phyloP scores from a whole-genome alignment of 1,140 invertebrate species.

The Aporrectodea caliginosa region DNA sequence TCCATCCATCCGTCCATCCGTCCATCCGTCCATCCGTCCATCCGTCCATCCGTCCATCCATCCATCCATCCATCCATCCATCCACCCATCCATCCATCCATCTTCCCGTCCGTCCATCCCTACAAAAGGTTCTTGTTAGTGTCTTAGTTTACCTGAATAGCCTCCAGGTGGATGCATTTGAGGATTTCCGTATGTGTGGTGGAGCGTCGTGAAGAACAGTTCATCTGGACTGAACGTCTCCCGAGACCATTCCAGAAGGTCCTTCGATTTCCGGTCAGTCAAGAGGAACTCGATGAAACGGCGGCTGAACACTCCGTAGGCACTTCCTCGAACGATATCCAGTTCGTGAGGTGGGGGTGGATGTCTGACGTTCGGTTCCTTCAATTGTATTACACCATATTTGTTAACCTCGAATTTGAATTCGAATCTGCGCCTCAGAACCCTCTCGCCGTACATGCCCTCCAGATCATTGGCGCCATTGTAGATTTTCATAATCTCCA shows the following conservation, averaged over 20 bases:
- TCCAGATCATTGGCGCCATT: conserved; percentile 43
- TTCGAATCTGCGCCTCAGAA: conserved; percentile 27
- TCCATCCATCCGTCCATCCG: too few species aligned
- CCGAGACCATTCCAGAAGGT: conserved; percentile 43
- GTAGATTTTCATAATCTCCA: conserved; percentile 39
- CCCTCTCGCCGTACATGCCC: conserved; percentile 22
- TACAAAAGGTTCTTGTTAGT: neutral
- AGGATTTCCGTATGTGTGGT: conserved; percentile 39
- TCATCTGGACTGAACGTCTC: conserved; percentile 48
- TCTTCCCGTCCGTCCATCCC: too few species aligned
- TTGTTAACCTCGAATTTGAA: neutral
- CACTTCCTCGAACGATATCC: conserved; percentile 46
- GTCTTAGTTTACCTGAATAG: conserved; percentile 37
- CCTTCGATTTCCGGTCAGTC: conserved; percentile 35
- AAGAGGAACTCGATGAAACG: conserved; percentile 45
- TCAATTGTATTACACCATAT: conserved; percentile 26
- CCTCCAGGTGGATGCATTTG: conserved; percentile 40
- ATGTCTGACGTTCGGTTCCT: conserved; percentile 5
- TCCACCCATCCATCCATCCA: neutral
- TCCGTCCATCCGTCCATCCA: too few species aligned
- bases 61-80: too few species aligned
- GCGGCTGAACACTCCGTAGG: conserved; percentile 46
- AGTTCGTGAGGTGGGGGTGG: conserved; percentile 38
- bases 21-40: too few species aligned
- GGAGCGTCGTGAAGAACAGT: conserved; percentile 48